Evolutionary conservation across 2,888 invertebrate genomes (phyloP), one percentile per base, ranked within the genome.

Genomic region (Tenthredo livida): DNA sequence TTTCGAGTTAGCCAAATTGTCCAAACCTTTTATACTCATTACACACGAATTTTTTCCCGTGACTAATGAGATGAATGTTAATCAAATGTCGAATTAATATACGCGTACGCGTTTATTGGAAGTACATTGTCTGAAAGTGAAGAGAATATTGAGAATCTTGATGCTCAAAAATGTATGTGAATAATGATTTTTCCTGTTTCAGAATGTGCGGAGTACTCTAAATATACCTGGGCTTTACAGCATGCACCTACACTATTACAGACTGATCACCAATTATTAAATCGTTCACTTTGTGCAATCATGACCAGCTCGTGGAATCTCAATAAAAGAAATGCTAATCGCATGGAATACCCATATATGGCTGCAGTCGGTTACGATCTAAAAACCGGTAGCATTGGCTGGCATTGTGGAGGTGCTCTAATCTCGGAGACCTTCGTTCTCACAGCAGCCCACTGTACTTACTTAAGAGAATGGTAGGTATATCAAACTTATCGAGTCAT

Each of bases 361-460:
- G 90, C 90, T 1, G 91, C 91, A 0, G 47, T 93, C 0, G 93
- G 93, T n/a, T 92, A 84, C 47, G 72, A 88, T n/a, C 67, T 70
- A 2, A 61, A 78, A 17, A 29, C 0, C 21, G 15, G 0, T 29
- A 50, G 10, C 15, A 25, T 80, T 5, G 80, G n/a, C 4, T 80
- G 80, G 80, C 47, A 21, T 10, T 80, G 61, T 88, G 97, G 96
- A 0, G 97, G 96, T 0, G 94, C 95, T 12, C 93, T 97, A 9
- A 95, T 97, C 84, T 95, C 96, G 84, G 90, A 95, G 0, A 93
- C 93, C 7, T 96, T 95, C 91, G 95, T 97, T 43, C 90, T 97
- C 4, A 96, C 96, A 0, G 96, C 96, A 0, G 96, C 96, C 0
- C 97, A 97, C 91, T 97, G 97, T 88, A 90, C 87, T 25, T 72